Evolutionary conservation across 2,888 invertebrate species (phyloP), one percentile per base, ranked within the genome.

Genomic region (Psococerastis gibbosa): DNA sequence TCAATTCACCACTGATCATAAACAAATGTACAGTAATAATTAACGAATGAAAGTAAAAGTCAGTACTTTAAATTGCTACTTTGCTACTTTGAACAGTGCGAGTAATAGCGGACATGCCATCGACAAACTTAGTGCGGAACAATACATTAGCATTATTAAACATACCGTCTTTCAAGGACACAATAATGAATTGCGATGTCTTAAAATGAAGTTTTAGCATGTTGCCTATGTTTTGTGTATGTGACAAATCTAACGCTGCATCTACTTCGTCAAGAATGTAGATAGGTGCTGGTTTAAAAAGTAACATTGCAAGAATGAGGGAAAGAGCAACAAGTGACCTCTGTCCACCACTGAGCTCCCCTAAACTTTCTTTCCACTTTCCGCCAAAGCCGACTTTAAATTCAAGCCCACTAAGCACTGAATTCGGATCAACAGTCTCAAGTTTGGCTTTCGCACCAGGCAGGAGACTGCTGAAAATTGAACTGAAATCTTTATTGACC

Each of bases 241-340:
- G 98, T 4, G 88, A 89, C 51, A 95, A 73, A 67, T 98, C 98
- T 20, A 98, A 69, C 6, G 97, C 98, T 1, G 98, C 95, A 62
- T 98, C 98, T 42, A 98, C 92, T 68, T 99, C 98, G 62, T 98
- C 98, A 55, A 98, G 70, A 61, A 99, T 94, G 64, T 98, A 98
- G 13, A 98, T 71, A 5, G 98, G 98, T 20, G 98, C 98, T 3
- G 98, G 97, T 59, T 92, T 91, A 67, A 92, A 98, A 54, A 88
- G 73, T 56, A 97, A 62, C 84, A 99, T 87, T 33, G 97, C 87
- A 54, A 99, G 70, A 53, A 98, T 91, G 46, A 98, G 71, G 1
- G 97, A 92, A 43, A 98, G 69, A 2, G 98, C 97, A 35, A 97
- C 94, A 47, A 98, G 69, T 6, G 97, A 92, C 52, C 91, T 73